Base-by-base conservation (phyloP, 1,140 invertebrate genomes). In the Ceratina calcarata region DNA sequence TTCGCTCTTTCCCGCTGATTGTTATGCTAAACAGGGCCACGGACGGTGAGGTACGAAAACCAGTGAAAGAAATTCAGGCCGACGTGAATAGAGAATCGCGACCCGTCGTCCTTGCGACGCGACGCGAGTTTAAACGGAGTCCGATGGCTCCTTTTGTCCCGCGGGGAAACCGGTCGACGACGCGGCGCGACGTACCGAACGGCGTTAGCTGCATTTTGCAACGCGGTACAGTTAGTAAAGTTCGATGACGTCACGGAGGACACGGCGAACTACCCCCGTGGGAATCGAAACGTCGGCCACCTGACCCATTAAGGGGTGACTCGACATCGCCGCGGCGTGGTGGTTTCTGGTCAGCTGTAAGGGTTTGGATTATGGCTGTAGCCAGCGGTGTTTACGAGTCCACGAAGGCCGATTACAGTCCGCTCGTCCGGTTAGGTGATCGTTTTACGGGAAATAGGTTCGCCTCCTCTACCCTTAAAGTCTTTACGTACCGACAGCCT, bases 371-470 rank as follows among this genome's bases (percentile, higher is more conserved):
- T 89, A 88, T 82, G 73, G 88, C 84, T 84, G 83, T 82, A 85
- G 78, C 73, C 81, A 65, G 69, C 73, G 81, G 83, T 87, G 83
- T 90, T 91, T 91, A 90, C 85, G 89, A 90, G 87, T 86, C 89
- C 82, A 80, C 85, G 73, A 89, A 89, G 88, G 82, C 88, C 89
- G 88, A 87, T 91, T 91, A 91, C 85, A 75, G 81, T 81, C 82
- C 78, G 78, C 69, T 78, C 27, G 68, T 74, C 77, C 66, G 62
- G 66, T 82, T 71, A 53, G 51, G 62, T 67, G 83, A 81, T 83
- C 79, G 84, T 81, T 84, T 85, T 85, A 81, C 65, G 51, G 70
- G 75, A 85, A 85, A 85, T 74, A 45, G 73, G 20, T 77, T 55
- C 32, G 2, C 51, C 45, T 18, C 49, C 67, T 27, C 51, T 7